A percentile compares a stretch with the other conserved stretches of the same genome.
These are phyloP conservation scores for Platysteira castanea DNA, from an alignment of 2,113 vertebrate species.

Conservation along the genomic window DNA sequence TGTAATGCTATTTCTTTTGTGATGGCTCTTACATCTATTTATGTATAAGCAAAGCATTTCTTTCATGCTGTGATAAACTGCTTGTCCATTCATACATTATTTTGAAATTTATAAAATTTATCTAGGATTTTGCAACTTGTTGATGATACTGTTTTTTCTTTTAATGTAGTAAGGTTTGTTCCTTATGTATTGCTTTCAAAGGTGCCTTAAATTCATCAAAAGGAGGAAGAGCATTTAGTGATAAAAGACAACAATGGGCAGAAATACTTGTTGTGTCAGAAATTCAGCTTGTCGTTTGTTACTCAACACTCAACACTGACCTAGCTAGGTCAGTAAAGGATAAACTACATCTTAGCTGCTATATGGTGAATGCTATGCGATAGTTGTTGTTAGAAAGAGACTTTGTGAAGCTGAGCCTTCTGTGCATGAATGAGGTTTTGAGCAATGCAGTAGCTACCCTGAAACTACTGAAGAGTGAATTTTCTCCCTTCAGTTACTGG, in stretches of 20 bases:
- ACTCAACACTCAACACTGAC: neutral
- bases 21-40: neutral
- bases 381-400: neutral
- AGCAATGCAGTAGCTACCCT: neutral
- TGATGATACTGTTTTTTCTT: neutral
- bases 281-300: neutral
- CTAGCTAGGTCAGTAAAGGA: neutral
- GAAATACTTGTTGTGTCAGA: neutral
- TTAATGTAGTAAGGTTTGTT: neutral
- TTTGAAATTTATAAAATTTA: neutral
- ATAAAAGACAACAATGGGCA: neutral
- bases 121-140: neutral
- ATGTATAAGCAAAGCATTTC: neutral
- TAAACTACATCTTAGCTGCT: neutral
- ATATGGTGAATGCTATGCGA: neutral
- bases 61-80: neutral
- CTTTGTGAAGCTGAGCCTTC: neutral
- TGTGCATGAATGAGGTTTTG: neutral
- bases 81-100: neutral
- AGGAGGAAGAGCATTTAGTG: neutral
- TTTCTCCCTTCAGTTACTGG: neutral
- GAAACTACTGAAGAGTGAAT: neutral
- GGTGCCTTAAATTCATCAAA: neutral
- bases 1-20: neutral
- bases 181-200: neutral